Evolutionary conservation across 2,888 invertebrate genomes (phyloP).

Genomic region (Lomographa bimaculata): DNA sequence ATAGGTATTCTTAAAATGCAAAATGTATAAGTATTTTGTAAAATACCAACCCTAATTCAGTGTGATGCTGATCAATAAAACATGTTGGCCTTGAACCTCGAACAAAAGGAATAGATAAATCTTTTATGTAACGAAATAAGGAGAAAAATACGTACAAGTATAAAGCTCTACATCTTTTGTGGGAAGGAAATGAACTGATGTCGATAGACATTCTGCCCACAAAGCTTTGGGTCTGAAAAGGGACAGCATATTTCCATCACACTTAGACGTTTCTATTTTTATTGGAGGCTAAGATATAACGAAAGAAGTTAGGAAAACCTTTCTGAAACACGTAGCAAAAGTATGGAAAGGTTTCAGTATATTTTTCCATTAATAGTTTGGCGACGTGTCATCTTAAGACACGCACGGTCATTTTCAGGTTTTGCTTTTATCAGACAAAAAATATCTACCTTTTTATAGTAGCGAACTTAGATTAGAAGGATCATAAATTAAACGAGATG

Average conservation of each 20-base stretch:
- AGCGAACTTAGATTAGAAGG: too few relatives aligned
- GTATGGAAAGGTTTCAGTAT: too few relatives aligned
- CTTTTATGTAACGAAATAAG: slow-evolving; percentile 2
- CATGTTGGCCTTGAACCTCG: slow-evolving; percentile 14
- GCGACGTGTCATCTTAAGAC: too few relatives aligned
- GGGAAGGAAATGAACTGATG: slow-evolving; percentile 9
- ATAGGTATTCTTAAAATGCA: too few relatives aligned
- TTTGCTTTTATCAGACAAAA: too few relatives aligned
- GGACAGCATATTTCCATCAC: slow-evolving; percentile 17
- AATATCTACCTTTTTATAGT: too few relatives aligned
- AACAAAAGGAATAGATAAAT: slow-evolving; percentile 18
- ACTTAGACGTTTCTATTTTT: slow-evolving; percentile 4
- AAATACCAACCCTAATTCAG: too few relatives aligned
- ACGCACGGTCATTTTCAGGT: too few relatives aligned
- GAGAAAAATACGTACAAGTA: neutral
- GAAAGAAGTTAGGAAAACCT: neutral
- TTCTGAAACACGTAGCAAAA: too few relatives aligned
- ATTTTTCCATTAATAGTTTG: too few relatives aligned
- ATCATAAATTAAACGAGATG: too few relatives aligned
- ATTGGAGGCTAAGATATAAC: slow-evolving; percentile 2
- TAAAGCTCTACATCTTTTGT: neutral
- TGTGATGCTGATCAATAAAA: slow-evolving; percentile 11
- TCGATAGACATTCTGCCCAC: slow-evolving; percentile 11
- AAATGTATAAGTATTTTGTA: too few relatives aligned
- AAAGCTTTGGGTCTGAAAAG: slow-evolving; percentile 10